phyloP scores from a whole-genome alignment of 2,113 vertebrate genomes.

The Cyphomyrus discorhynchus region DNA sequence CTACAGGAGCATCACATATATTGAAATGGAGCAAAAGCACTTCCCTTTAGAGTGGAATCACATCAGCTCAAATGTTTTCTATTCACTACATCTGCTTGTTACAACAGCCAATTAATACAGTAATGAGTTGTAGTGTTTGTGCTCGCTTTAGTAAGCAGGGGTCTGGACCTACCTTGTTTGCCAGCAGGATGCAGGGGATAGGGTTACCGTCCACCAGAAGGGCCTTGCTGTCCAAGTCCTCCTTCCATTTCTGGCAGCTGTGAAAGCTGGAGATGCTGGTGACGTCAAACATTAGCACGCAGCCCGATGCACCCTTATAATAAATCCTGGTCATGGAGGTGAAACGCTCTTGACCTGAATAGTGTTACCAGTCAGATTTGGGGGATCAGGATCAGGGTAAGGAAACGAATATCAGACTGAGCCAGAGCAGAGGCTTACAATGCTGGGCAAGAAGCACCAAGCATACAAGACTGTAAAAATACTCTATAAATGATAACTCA shows the following conservation, averaged over 20 bases:
- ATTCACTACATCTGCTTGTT: neutral
- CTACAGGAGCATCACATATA: neutral
- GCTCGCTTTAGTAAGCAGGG: no score
- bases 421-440: neutral
- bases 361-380: neutral
- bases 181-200: conserved; percentile 78
- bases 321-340: conserved; percentile 82
- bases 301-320: conserved; percentile 73
- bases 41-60: neutral
- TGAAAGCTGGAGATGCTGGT: conserved; percentile 67
- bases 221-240: conserved; percentile 75
- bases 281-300: conserved; percentile 80
- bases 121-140: neutral
- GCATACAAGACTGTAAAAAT: neutral
- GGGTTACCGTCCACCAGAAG: conserved; percentile 54
- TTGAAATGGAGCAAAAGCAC: neutral
- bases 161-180: conserved; percentile 68
- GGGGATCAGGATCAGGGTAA: neutral
- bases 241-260: conserved; percentile 76
- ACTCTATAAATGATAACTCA: neutral
- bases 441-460: neutral
- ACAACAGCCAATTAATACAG: neutral
- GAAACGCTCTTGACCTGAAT: conserved; percentile 78
- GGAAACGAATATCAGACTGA: neutral
- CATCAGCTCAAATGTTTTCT: neutral